Evolutionary conservation across 2,113 vertebrate genomes (phyloP).

Genomic region (Emydocephalus ijimae): DNA sequence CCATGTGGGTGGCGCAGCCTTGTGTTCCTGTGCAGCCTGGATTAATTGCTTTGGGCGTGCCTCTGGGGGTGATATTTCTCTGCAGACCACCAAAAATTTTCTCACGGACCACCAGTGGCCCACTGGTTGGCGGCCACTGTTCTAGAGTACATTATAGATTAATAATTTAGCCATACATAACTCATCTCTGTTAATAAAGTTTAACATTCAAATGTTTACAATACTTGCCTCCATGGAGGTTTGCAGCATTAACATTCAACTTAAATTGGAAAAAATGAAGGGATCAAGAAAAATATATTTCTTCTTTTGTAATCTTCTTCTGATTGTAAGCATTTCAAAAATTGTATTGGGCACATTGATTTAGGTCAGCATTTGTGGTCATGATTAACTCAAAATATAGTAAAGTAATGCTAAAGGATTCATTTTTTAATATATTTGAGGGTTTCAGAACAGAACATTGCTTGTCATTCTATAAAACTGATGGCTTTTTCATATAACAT

Average conservation of each 20-base stretch:
- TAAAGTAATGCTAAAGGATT: background rate
- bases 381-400: background rate
- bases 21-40: too few relatives aligned
- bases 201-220: background rate
- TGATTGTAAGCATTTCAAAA: slow-evolving; percentile 1
- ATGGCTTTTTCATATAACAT: background rate
- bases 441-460: background rate
- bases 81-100: too few relatives aligned
- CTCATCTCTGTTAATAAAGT: background rate
- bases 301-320: background rate
- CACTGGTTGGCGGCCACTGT: too few relatives aligned
- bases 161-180: background rate
- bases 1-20: too few relatives aligned
- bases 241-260: background rate
- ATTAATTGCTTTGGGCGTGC: too few relatives aligned
- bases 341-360: background rate
- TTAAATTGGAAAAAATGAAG: background rate
- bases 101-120: too few relatives aligned
- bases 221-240: background rate
- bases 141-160: background rate
- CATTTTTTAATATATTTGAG: background rate
- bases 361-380: background rate
- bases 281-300: slow-evolving; percentile 3
- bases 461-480: background rate
- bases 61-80: too few relatives aligned